These are phyloP conservation scores for Garrulus glandarius DNA, from an alignment of 2,797 vertebrate genomes.

Conservation along the genomic window DNA sequence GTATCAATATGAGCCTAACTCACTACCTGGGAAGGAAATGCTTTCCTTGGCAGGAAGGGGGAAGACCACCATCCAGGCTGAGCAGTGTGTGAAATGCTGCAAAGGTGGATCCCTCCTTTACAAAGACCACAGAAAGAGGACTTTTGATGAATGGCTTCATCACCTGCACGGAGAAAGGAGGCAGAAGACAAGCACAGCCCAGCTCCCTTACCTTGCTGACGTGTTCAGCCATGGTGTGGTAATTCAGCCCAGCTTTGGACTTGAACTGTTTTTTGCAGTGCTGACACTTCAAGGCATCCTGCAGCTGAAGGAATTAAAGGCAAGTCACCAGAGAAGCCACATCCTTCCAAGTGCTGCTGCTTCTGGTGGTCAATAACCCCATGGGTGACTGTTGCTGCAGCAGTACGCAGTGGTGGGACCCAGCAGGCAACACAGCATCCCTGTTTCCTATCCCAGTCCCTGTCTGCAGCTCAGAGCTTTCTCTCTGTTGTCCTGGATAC, in stretches of 20 bases:
- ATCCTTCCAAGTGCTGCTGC: neutral
- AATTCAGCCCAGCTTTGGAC: conserved; percentile 96
- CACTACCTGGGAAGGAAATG: neutral
- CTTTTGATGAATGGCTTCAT: neutral
- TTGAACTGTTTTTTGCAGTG: conserved; percentile 97
- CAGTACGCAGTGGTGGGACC: neutral
- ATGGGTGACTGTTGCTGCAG: neutral
- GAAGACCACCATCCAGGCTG: neutral
- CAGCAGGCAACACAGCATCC: neutral
- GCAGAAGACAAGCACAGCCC: neutral
- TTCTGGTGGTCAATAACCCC: neutral
- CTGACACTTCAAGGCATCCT: conserved; percentile 95
- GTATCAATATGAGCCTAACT: neutral
- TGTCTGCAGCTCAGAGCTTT: neutral
- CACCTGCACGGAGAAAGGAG: neutral
- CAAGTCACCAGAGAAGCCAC: neutral
- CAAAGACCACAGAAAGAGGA: neutral
- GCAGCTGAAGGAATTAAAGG: conserved; percentile 78
- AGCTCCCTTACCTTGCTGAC: conserved; percentile 83
- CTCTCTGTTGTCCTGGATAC: neutral
- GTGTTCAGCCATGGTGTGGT: conserved; percentile 96
- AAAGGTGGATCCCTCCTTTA: neutral
- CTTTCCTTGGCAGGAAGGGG: neutral
- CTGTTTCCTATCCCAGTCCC: neutral
- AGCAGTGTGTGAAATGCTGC: neutral